A percentile compares a stretch with the other conserved stretches of the same genome.
These are phyloP conservation scores for Melanotaenia boesemani DNA, from an alignment of 2,797 vertebrate species.

Conservation along the genomic window DNA sequence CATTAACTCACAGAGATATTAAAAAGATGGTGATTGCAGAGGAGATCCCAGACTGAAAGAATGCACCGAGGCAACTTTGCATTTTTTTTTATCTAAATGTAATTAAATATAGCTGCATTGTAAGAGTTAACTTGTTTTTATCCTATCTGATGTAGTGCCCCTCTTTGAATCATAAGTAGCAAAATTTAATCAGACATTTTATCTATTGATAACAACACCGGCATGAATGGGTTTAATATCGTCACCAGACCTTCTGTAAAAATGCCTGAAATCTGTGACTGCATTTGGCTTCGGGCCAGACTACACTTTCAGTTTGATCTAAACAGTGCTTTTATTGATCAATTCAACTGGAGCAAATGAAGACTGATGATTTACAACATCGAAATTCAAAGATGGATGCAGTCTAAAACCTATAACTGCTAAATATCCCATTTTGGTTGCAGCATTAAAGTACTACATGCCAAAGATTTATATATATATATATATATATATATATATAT, in stretches of 20 bases:
- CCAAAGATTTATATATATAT: too few species aligned
- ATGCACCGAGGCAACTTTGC: not conserved
- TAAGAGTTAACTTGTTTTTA: not conserved
- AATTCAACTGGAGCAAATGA: too few species aligned
- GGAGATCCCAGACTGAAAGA: slow-evolving; percentile 10
- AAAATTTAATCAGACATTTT: too few species aligned
- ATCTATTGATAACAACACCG: too few species aligned
- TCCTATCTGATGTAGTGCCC: not conserved
- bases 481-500: too few species aligned
- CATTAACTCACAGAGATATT: not conserved
- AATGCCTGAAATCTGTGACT: not conserved
- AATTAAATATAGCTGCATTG: not conserved
- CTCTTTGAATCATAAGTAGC: not conserved
- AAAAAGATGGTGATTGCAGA: not conserved
- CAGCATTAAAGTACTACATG: too few species aligned
- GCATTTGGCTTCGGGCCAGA: not conserved
- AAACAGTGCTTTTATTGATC: not conserved
- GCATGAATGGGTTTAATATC: too few species aligned
- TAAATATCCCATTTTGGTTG: too few species aligned
- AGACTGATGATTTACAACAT: too few species aligned
- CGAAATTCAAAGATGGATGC: too few species aligned
- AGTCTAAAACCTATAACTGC: too few species aligned
- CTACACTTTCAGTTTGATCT: not conserved
- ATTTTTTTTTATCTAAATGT: not conserved
- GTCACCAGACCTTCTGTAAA: not conserved